A percentile compares a stretch with the other conserved stretches of the same genome.
Conservation (phyloP, 2,888 invertebrate species). For the Oscheius sp. region DNA sequence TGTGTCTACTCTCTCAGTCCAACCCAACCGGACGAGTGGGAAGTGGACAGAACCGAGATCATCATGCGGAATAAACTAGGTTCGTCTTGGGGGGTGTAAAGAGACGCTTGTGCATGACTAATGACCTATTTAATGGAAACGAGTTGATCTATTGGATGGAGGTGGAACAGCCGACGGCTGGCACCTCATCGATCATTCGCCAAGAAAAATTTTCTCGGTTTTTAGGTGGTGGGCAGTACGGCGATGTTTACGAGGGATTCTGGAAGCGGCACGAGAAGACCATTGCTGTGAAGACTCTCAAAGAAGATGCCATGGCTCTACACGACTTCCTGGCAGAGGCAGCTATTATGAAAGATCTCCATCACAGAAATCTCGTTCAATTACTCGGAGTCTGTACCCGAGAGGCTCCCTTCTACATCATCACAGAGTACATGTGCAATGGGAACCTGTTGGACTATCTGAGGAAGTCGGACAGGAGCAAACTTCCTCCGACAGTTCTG, state of each 20-base stretch:
- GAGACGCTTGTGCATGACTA: slow-evolving; percentile 8
- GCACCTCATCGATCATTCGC: slow-evolving; percentile 29
- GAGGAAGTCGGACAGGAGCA: slow-evolving; percentile 74
- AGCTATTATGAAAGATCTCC: slow-evolving; percentile 99
- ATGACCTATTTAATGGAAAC: slow-evolving; percentile 1
- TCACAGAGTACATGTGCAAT: slow-evolving; percentile 95
- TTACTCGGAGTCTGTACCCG: slow-evolving; percentile 96
- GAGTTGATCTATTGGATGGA: slow-evolving; percentile 4
- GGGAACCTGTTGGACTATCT: slow-evolving; percentile 97
- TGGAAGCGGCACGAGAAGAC: slow-evolving; percentile 95
- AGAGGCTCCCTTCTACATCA: slow-evolving; percentile 98
- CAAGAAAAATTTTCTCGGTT: not conserved
- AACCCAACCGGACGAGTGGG: slow-evolving; percentile 87
- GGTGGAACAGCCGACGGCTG: slow-evolving; percentile 2
- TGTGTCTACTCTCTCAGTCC: slow-evolving; percentile 72
- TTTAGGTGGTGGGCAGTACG: slow-evolving; percentile 87
- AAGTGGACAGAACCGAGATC: slow-evolving; percentile 84
- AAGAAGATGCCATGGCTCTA: slow-evolving; percentile 98
- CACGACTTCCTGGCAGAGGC: slow-evolving; percentile 99
- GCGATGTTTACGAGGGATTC: slow-evolving; percentile 91
- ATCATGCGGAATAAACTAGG: slow-evolving; percentile 72
- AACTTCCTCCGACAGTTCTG: slow-evolving; percentile 92
- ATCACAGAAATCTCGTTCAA: slow-evolving; percentile 97
- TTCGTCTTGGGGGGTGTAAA: slow-evolving; percentile 26
- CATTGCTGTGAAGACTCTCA: slow-evolving; percentile 97